phyloP scores from a whole-genome alignment of 2,113 vertebrate genomes.

The Heterochromis multidens region DNA sequence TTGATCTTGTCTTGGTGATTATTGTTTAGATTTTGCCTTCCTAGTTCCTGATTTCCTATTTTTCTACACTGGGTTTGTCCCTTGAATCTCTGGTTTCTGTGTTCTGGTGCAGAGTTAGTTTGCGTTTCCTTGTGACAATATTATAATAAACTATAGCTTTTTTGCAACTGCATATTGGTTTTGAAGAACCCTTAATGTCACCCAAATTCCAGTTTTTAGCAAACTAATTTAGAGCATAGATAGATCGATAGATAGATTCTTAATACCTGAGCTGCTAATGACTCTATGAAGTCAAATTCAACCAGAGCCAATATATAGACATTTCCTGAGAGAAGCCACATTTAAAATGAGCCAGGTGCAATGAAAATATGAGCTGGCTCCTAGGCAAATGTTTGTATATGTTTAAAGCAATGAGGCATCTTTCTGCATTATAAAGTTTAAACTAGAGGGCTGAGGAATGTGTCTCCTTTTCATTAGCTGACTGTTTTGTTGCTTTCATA shows the following conservation, averaged over 20 bases:
- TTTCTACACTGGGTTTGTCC: neutral
- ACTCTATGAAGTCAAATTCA: neutral
- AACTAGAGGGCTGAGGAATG: conserved; percentile 37
- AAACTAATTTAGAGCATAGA: neutral
- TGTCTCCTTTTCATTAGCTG: conserved; percentile 61
- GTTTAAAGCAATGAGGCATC: conserved; percentile 6
- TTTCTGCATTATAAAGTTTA: conserved; percentile 41
- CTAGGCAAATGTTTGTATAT: neutral
- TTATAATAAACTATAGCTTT: neutral
- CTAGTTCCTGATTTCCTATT: neutral
- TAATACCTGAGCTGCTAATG: neutral
- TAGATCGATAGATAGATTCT: neutral
- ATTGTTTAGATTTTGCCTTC: neutral
- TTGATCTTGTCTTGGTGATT: neutral
- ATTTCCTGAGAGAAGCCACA: neutral
- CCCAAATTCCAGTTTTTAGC: neutral
- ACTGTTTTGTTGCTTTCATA: conserved; percentile 45
- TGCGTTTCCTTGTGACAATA: neutral
- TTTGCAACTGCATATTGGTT: neutral
- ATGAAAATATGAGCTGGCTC: neutral
- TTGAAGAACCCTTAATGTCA: neutral
- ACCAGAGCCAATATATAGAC: neutral
- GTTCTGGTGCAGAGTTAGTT: neutral
- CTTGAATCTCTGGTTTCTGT: neutral
- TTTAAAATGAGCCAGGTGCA: neutral